These are phyloP conservation scores for Rutpela maculata DNA, from an alignment of 2,888 invertebrate species.

Conservation along the genomic window DNA sequence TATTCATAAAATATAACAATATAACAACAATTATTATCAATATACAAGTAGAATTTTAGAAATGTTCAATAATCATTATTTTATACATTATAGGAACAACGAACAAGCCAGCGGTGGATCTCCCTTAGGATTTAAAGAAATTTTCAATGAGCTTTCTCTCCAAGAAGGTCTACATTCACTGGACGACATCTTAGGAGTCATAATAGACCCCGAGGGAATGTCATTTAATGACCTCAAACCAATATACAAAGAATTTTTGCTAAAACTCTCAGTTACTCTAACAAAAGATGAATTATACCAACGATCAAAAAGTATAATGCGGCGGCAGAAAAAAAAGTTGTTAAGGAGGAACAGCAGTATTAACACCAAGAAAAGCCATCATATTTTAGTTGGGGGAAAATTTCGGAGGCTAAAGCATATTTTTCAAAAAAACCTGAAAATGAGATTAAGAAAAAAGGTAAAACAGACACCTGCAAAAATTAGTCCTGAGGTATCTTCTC, in stretches of 20 bases:
- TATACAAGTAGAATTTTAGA: too few relatives aligned
- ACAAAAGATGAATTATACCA: conserved; percentile 95
- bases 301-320: conserved; percentile 92
- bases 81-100: conserved; percentile 75
- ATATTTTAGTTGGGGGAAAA: conserved; percentile 66
- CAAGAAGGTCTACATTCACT: conserved; percentile 92
- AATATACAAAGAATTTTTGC: conserved; percentile 91
- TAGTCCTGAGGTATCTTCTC: conserved; percentile 25
- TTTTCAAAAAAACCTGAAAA: conserved; percentile 78
- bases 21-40: too few relatives aligned
- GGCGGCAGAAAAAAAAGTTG: conserved; percentile 85
- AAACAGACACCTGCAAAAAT: conserved; percentile 40
- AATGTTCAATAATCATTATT: neutral
- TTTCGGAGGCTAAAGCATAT: conserved; percentile 73
- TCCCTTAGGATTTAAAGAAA: conserved; percentile 89
- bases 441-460: conserved; percentile 58
- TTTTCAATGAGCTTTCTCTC: conserved; percentile 90
- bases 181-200: conserved; percentile 91
- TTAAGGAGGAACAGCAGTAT: conserved; percentile 75
- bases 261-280: conserved; percentile 90
- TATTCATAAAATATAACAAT: too few relatives aligned
- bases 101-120: conserved; percentile 84
- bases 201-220: conserved; percentile 94
- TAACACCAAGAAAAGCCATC: conserved; percentile 60
- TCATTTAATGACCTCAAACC: conserved; percentile 94